Evolutionary conservation across 2,888 invertebrate species (phyloP), one percentile per base, ranked within the genome.

Genomic region (Rhogogaster chlorosoma): DNA sequence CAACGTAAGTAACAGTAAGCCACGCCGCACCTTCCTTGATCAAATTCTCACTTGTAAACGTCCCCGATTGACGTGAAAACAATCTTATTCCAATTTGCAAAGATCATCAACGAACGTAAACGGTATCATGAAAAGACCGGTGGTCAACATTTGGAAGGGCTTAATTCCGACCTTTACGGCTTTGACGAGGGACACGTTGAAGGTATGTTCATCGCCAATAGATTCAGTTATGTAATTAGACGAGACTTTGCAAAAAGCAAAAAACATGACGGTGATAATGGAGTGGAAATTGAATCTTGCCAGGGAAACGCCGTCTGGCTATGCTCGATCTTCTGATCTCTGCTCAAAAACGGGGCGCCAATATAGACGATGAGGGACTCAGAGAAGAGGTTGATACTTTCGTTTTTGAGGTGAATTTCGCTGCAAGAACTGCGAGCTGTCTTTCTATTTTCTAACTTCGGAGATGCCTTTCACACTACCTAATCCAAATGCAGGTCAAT

Each of bases 341-440:
- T 4, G 90, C 90, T 0, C 87, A 89, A 7, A 86, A 85, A 45
- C 86, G 88, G 26, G 88, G 88, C 42, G 78, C 86, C 29, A 84
- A 86, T 49, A 90, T 93, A 53, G 90, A 90, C 49, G 88, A 91
- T 84, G 84, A 84, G 18, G 92, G 91, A 49, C 92, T 93, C 64
- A 87, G 90, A 61, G 93, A 93, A 84, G 92, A 93, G 89, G 92
- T 93, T 1, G 91, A 92, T 73, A 92, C 92, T 0, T 93, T 92
- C 83, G 89, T 91, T 86, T 91, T 92, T 53, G 89, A 88, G 36
- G 91, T 91, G 38, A 15, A 45, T 67, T 29, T 26, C 12, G 15
- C n/a, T n/a, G n/a, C 49, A 29, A 7, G 15, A 49, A 7, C 15
- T 75, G 0, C 5, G n/a, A n/a, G n/a, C 12, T 15, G 64, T n/a